Evolutionary conservation across 2,888 invertebrate species (phyloP).

Genomic region (Chrysolina americana): DNA sequence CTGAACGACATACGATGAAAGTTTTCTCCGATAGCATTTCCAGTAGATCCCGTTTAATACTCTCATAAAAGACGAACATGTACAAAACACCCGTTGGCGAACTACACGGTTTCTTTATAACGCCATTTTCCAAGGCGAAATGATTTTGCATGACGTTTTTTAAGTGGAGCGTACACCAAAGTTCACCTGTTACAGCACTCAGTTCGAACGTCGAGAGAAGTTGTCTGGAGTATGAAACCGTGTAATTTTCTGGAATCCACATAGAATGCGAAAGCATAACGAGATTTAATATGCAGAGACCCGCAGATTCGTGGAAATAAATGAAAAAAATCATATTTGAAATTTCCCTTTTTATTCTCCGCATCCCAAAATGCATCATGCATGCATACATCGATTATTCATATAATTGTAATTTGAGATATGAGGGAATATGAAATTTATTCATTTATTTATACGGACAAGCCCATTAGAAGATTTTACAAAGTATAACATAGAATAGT

Average conservation of each 20-base stretch:
- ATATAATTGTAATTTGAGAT: too few relatives aligned
- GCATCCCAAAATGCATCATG: too few relatives aligned
- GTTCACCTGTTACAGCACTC: conserved; percentile 34
- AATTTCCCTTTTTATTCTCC: too few relatives aligned
- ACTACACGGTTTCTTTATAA: neutral
- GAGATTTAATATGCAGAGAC: neutral
- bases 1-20: neutral
- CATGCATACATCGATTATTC: too few relatives aligned
- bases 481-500: too few relatives aligned
- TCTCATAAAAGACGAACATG: neutral
- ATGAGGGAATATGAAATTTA: too few relatives aligned
- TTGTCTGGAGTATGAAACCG: conserved; percentile 36
- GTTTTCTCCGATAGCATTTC: neutral
- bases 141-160: conserved; percentile 25
- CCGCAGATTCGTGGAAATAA: too few relatives aligned
- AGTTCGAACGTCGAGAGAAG: conserved; percentile 16
- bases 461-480: too few relatives aligned
- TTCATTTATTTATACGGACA: too few relatives aligned
- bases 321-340: too few relatives aligned
- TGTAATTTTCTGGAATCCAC: conserved; percentile 17
- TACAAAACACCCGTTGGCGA: neutral
- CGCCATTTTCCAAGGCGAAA: conserved; percentile 16
- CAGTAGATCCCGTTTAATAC: neutral
- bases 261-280: conserved; percentile 11
- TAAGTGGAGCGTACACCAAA: conserved; percentile 23